These are phyloP conservation scores for Conchocele bisecta DNA, from an alignment of 2,888 invertebrate genomes.

Conservation along the genomic window DNA sequence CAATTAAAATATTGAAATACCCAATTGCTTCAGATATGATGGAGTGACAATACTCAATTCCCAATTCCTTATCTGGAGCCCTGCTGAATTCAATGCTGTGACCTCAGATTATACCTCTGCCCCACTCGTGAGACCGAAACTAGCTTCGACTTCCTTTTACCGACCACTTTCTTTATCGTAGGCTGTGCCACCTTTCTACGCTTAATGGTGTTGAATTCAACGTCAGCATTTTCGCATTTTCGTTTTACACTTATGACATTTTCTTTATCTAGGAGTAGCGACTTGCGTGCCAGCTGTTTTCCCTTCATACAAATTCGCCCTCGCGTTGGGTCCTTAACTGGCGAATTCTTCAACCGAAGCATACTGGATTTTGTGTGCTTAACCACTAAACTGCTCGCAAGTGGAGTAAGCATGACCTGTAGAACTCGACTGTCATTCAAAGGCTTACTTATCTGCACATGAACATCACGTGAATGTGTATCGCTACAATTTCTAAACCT, in stretches of 20 bases:
- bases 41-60: too few relatives aligned
- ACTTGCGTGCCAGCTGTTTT: slow-evolving; percentile 9
- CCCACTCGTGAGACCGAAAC: slow-evolving; percentile 24
- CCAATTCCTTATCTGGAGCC: too few relatives aligned
- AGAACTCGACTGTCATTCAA: slow-evolving; percentile 58
- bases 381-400: slow-evolving; percentile 56
- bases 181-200: slow-evolving; percentile 26
- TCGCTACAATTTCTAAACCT: too few relatives aligned
- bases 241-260: slow-evolving; percentile 43
- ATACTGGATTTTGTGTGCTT: slow-evolving; percentile 74
- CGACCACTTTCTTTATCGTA: slow-evolving; percentile 13
- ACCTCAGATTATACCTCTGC: slow-evolving; percentile 61
- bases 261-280: slow-evolving; percentile 23
- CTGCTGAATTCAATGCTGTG: slow-evolving; percentile 37
- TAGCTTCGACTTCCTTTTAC: slow-evolving; percentile 34
- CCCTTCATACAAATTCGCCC: slow-evolving; percentile 56
- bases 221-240: slow-evolving; percentile 42
- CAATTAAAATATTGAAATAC: too few relatives aligned
- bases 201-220: slow-evolving; percentile 49
- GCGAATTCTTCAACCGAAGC: slow-evolving; percentile 67
- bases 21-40: too few relatives aligned
- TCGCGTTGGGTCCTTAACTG: slow-evolving; percentile 57
- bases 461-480: too few relatives aligned
- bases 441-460: too few relatives aligned
- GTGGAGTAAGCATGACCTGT: slow-evolving; percentile 66